Evolutionary conservation across 2,113 vertebrate species (phyloP).

Genomic region (Leucopsar rothschildi): DNA sequence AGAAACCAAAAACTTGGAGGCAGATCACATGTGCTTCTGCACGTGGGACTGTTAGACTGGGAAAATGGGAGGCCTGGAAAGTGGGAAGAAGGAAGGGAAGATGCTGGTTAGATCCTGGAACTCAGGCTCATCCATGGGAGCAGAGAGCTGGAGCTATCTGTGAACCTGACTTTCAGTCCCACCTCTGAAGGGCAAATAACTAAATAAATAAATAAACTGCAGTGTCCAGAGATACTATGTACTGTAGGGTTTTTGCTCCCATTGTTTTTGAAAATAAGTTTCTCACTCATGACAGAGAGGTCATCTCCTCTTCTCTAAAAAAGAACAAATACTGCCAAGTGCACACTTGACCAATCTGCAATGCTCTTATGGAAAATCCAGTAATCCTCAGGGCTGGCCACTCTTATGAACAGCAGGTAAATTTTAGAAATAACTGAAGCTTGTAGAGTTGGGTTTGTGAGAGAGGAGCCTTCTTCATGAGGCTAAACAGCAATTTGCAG

Average conservation of each 20-base stretch:
- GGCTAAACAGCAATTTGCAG: background rate
- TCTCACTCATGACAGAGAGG: background rate
- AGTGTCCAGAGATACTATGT: background rate
- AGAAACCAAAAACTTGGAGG: rapidly evolving
- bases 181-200: background rate
- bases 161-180: background rate
- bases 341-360: background rate
- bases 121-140: background rate
- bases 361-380: background rate
- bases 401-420: background rate
- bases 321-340: background rate
- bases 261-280: background rate
- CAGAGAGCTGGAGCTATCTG: background rate
- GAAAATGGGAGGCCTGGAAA: background rate
- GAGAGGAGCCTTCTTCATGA: background rate
- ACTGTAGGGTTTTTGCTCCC: rapidly evolving
- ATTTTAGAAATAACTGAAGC: background rate
- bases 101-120: background rate
- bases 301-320: background rate
- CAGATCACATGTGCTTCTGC: rapidly evolving
- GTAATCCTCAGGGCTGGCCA: background rate
- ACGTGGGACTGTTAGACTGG: rapidly evolving
- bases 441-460: background rate
- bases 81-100: background rate
- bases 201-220: background rate